These are phyloP conservation scores for Amazona vittata DNA, from an alignment of 2,113 vertebrate genomes.

Conservation along the genomic window DNA sequence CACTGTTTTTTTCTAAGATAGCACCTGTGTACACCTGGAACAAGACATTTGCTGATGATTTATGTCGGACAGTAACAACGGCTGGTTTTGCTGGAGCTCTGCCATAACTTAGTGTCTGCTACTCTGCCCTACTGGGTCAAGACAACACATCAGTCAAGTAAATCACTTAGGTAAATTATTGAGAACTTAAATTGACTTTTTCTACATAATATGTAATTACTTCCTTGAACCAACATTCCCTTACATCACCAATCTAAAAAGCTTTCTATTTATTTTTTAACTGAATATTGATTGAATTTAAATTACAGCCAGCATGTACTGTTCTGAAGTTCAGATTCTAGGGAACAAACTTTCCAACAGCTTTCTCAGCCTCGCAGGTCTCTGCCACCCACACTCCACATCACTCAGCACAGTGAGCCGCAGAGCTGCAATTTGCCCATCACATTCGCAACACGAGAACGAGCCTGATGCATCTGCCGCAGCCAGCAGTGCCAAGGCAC, in stretches of 20 bases:
- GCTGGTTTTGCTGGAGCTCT: slow-evolving; percentile 77
- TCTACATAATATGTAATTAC: slow-evolving; percentile 69
- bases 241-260: slow-evolving; percentile 54
- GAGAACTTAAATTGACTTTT: slow-evolving; percentile 68
- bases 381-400: not conserved
- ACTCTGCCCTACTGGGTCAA: slow-evolving; percentile 77
- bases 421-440: not conserved
- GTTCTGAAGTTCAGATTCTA: slow-evolving; percentile 4
- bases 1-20: slow-evolving; percentile 27
- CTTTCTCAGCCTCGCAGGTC: not conserved
- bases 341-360: not conserved
- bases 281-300: slow-evolving; percentile 63
- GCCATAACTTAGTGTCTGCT: slow-evolving; percentile 78
- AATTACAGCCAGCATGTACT: not conserved
- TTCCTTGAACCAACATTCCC: slow-evolving; percentile 71
- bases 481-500: not conserved
- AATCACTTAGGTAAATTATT: slow-evolving; percentile 68
- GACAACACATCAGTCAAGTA: slow-evolving; percentile 70
- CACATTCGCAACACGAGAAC: fast-evolving
- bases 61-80: slow-evolving; percentile 66
- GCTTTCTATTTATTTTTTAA: slow-evolving; percentile 67
- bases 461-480: not conserved
- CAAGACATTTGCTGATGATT: slow-evolving; percentile 74
- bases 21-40: slow-evolving; percentile 81
- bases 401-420: not conserved